Base-by-base conservation (phyloP, 53 echinoderm and acorn worm species). In the Actinopyga echinites region DNA sequence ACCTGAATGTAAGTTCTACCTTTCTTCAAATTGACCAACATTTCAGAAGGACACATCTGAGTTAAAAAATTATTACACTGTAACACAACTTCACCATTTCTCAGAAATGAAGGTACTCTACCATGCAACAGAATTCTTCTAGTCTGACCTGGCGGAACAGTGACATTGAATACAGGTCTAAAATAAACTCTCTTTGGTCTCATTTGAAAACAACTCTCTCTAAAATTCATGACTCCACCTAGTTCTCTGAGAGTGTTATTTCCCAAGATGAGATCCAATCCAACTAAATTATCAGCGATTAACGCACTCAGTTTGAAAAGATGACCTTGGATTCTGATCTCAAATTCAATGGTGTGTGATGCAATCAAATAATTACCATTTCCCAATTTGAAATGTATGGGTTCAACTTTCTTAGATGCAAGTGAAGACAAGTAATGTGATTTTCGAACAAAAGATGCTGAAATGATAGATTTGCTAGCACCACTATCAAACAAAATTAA, bases 401-500 rank as follows among this genome's bases (percentile, higher is more conserved):
- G 24, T 61, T 61, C 62, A 61, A 61, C 22, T 61, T 61, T 61
- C 62, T 61, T 61, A 25, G 22, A 29, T 9, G 62, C 28, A 23
- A 61, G 10, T 10, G 62, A 61, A 25, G 62, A n/a, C 62, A n/a
- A 7, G 5, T 61, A 61, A 61, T 61, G 17, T 8, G 62, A 61
- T 61, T 61, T 61, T 25, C 62, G 62, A 61, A 61, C 62, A 61
- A 61, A 61, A 25, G n/a, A 61, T n/a, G 24, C 62, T 25, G 62
- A 61, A 61, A 19, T 61, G 22, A n/a, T 61, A 10, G 62, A 61
- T 29, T n/a, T 61, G 0, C 24, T n/a, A n/a, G n/a, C n/a, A n/a
- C n/a, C n/a, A n/a, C n/a, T n/a, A n/a, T n/a, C n/a, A n/a, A n/a
- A n/a, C 22, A 61, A 61, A 61, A 61, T n/a, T 29, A 61, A 61